These are phyloP conservation scores for Mya arenaria DNA, from an alignment of 1,140 invertebrate species.

Conservation along the genomic window DNA sequence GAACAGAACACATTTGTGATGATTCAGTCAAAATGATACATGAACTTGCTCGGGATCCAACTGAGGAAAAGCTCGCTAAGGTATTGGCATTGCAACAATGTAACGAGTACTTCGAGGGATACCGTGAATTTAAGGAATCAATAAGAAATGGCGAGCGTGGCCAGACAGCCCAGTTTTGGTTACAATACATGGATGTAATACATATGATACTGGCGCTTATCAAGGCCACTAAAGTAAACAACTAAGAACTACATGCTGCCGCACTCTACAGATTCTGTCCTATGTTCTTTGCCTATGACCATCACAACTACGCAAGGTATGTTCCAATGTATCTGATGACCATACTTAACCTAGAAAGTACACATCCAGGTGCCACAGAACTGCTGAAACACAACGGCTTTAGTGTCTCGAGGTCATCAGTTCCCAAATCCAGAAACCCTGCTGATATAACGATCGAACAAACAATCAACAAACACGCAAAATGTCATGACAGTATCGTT, in stretches of 20 bases:
- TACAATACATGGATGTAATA: constrained; percentile 56
- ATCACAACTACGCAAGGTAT: constrained; percentile 35
- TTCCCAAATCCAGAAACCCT: neutral
- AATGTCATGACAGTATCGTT: constrained; percentile 24
- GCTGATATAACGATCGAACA: constrained; percentile 46
- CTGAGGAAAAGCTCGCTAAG: neutral
- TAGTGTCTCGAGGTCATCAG: constrained; percentile 4
- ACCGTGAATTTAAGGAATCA: neutral
- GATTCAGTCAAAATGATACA: neutral
- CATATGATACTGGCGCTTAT: neutral
- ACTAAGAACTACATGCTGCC: constrained; percentile 2
- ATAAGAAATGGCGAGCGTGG: constrained; percentile 18
- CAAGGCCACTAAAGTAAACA: constrained; percentile 5
- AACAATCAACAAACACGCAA: constrained; percentile 45
- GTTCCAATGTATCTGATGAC: constrained; percentile 13
- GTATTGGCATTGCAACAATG: neutral
- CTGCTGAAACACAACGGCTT: neutral
- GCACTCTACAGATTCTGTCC: neutral
- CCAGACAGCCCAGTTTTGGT: constrained; percentile 60
- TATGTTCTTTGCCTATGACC: constrained; percentile 23
- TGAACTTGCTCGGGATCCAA: neutral
- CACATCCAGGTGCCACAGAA: neutral
- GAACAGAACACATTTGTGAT: neutral
- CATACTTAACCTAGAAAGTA: neutral
- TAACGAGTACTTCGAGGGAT: neutral